Evolutionary conservation across 1,140 invertebrate genomes (phyloP).

Genomic region (Vanessa atalanta): DNA sequence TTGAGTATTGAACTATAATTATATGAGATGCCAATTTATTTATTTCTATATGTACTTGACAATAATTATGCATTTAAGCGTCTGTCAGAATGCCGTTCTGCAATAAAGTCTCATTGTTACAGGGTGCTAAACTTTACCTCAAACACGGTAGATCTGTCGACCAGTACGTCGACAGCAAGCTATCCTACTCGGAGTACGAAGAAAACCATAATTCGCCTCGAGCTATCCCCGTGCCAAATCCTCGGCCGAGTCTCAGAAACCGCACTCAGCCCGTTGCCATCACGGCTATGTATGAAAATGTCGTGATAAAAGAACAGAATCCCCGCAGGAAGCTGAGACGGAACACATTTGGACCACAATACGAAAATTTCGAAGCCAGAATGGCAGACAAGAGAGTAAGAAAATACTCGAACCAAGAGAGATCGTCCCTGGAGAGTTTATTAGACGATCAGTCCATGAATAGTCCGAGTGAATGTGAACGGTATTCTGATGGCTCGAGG

Average conservation of each 20-base stretch:
- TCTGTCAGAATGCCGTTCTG: background rate
- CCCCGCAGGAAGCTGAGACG: slow-evolving; percentile 86
- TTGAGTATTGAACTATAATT: background rate
- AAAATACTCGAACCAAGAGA: slow-evolving; percentile 79
- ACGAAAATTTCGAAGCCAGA: slow-evolving; percentile 83
- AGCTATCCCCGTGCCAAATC: slow-evolving; percentile 69
- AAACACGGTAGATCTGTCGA: slow-evolving; percentile 87
- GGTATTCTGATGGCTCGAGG: slow-evolving; percentile 63
- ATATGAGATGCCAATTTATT: background rate
- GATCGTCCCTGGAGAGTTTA: slow-evolving; percentile 84
- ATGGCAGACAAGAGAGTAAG: slow-evolving; percentile 65
- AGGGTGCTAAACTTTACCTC: slow-evolving; percentile 81
- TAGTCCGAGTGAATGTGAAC: slow-evolving; percentile 72
- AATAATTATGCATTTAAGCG: background rate
- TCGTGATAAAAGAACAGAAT: slow-evolving; percentile 87
- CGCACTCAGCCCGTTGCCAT: slow-evolving; percentile 86
- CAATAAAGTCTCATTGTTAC: slow-evolving; percentile 51
- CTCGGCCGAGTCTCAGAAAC: slow-evolving; percentile 72
- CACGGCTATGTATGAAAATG: slow-evolving; percentile 87
- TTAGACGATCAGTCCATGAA: slow-evolving; percentile 80
- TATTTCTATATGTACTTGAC: background rate
- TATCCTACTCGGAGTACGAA: slow-evolving; percentile 78
- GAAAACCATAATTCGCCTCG: slow-evolving; percentile 79
- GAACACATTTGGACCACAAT: slow-evolving; percentile 81
- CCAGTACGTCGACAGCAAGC: slow-evolving; percentile 86